Evolutionary conservation across 2,888 invertebrate genomes (phyloP).

Genomic region (Escarpia spicata): DNA sequence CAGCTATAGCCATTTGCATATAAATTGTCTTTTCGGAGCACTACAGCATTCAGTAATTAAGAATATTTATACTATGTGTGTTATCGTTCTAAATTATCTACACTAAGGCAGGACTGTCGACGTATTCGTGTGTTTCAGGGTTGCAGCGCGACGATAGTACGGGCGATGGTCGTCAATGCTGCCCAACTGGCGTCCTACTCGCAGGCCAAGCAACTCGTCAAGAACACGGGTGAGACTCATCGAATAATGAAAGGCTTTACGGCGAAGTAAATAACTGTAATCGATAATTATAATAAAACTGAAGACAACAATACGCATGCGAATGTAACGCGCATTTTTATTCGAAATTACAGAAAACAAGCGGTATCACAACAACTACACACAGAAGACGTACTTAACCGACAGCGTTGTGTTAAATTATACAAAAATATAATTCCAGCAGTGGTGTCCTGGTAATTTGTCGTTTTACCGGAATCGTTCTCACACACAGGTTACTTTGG

Average conservation of each 20-base stretch:
- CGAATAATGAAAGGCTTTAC: too few species aligned
- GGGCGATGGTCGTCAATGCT: slow-evolving; percentile 98
- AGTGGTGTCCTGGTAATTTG: not conserved
- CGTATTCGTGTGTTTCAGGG: slow-evolving; percentile 61
- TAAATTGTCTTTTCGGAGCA: too few species aligned
- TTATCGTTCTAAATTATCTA: too few species aligned
- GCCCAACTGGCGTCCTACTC: slow-evolving; percentile 98
- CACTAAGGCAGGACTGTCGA: not conserved
- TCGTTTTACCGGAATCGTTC: not conserved
- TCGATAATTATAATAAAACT: too few species aligned
- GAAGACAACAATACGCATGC: too few species aligned
- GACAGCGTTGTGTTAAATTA: not conserved
- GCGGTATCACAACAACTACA: too few species aligned
- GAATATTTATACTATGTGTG: too few species aligned
- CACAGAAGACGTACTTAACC: not conserved
- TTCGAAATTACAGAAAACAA: too few species aligned
- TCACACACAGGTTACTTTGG: not conserved
- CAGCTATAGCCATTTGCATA: too few species aligned
- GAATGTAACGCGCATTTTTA: not conserved
- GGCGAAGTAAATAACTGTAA: too few species aligned
- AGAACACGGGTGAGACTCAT: slow-evolving; percentile 70
- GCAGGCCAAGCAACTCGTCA: slow-evolving; percentile 77
- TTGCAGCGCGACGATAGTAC: slow-evolving; percentile 69
- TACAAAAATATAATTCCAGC: not conserved
- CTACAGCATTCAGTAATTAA: too few species aligned